Evolutionary conservation across 2,113 vertebrate species (phyloP).

Genomic region (Micromys minutus): DNA sequence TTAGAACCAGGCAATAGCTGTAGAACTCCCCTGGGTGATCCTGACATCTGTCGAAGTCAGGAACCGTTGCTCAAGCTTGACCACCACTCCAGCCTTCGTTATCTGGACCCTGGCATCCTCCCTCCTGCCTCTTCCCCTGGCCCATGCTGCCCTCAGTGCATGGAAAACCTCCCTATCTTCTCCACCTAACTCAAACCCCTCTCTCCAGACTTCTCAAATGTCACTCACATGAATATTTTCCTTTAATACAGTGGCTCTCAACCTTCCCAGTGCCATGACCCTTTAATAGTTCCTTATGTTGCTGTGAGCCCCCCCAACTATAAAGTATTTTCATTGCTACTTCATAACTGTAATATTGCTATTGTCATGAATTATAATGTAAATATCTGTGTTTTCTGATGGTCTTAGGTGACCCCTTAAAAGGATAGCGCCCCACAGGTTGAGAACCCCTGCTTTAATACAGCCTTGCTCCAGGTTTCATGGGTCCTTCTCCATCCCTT

Average conservation of each 20-base stretch:
- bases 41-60: rapidly evolving
- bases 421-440: not conserved
- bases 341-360: not conserved
- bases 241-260: not conserved
- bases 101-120: too few relatives aligned
- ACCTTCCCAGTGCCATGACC: not conserved
- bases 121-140: not conserved
- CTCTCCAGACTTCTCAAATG: rapidly evolving
- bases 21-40: not conserved
- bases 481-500: not conserved
- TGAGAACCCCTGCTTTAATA: not conserved
- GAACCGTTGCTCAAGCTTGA: not conserved
- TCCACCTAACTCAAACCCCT: not conserved
- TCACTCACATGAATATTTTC: not conserved
- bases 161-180: not conserved
- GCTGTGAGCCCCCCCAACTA: not conserved
- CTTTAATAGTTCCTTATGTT: not conserved
- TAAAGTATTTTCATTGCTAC: not conserved
- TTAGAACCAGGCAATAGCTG: not conserved
- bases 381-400: not conserved
- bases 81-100: too few relatives aligned
- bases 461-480: rapidly evolving
- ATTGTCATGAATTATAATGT: not conserved
- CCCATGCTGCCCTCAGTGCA: not conserved
- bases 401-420: not conserved